These are phyloP conservation scores for Nematolebias whitei DNA, from an alignment of 2,113 vertebrate genomes.

Conservation along the genomic window DNA sequence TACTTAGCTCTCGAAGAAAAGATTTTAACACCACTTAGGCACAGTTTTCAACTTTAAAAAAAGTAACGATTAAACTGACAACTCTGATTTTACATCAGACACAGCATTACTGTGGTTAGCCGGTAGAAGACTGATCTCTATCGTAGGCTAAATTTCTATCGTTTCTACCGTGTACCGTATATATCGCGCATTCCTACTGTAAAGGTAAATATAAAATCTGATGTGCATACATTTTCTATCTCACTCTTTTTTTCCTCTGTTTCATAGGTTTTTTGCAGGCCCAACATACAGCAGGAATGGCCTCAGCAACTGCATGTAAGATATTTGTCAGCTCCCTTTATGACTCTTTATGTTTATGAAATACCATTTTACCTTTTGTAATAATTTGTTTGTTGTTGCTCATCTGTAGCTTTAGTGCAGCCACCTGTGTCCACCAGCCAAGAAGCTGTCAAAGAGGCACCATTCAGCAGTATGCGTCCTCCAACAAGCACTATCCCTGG, in stretches of 20 bases:
- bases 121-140: too few relatives aligned
- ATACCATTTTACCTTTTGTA: not conserved
- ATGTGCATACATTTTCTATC: not conserved
- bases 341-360: not conserved
- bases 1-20: too few relatives aligned
- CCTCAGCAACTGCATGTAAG: constrained; percentile 86
- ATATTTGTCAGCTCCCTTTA: constrained; percentile 19
- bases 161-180: too few relatives aligned
- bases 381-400: not conserved
- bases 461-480: constrained; percentile 86
- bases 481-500: constrained; percentile 85
- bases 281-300: constrained; percentile 83
- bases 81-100: too few relatives aligned
- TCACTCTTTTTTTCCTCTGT: constrained; percentile 1
- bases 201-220: too few relatives aligned
- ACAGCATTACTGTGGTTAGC: too few relatives aligned
- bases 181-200: too few relatives aligned
- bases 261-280: constrained; percentile 89
- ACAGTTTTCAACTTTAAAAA: too few relatives aligned
- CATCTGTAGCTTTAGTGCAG: constrained; percentile 81
- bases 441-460: constrained; percentile 89
- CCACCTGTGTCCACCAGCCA: constrained; percentile 84
- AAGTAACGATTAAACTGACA: too few relatives aligned
- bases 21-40: too few relatives aligned
- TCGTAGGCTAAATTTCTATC: too few relatives aligned